Base-by-base conservation (phyloP, 2,113 vertebrate species). In the Hypomesus transpacificus region DNA sequence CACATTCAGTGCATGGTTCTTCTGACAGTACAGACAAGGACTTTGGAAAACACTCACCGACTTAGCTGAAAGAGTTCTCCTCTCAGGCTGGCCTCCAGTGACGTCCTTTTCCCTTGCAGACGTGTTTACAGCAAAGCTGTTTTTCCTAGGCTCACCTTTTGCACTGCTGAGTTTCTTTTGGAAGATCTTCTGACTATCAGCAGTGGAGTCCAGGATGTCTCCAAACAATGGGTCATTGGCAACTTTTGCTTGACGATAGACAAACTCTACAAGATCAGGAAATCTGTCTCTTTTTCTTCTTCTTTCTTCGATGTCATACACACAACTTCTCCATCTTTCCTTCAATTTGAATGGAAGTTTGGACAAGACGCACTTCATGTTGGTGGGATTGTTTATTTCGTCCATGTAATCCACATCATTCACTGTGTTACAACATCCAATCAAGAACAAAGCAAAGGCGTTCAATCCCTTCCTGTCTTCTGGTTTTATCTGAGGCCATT, bases 321-420 rank as follows among this genome's bases (percentile, higher is more conserved):
- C 69, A 22, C 3, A 1, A 21, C 14, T 14, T 61, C 52, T 70
- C 74, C 68, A 70, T 56, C 50, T 69, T 61, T 53, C 62, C 14
- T 46, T n/a, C n/a, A n/a, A n/a, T n/a, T n/a, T n/a, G n/a, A n/a
- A n/a, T n/a, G n/a, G n/a, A n/a, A n/a, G n/a, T n/a, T n/a, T n/a
- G n/a, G n/a, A n/a, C n/a, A n/a, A n/a, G n/a, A n/a, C n/a, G n/a
- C n/a, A n/a, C n/a, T n/a, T n/a, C n/a, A n/a, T n/a, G n/a, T n/a
- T n/a, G n/a, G n/a, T n/a, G n/a, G n/a, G n/a, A n/a, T n/a, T n/a
- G n/a, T n/a, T n/a, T n/a, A n/a, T n/a, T n/a, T n/a, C n/a, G n/a
- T n/a, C n/a, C n/a, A n/a, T n/a, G n/a, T n/a, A n/a, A n/a, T n/a
- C n/a, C n/a, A n/a, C n/a, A n/a, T n/a, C n/a, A n/a, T n/a, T n/a